A percentile compares a stretch with the other conserved stretches of the same genome.
Conservation (phyloP, 2,797 vertebrate genomes). For the Scyliorhinus canicula region DNA sequence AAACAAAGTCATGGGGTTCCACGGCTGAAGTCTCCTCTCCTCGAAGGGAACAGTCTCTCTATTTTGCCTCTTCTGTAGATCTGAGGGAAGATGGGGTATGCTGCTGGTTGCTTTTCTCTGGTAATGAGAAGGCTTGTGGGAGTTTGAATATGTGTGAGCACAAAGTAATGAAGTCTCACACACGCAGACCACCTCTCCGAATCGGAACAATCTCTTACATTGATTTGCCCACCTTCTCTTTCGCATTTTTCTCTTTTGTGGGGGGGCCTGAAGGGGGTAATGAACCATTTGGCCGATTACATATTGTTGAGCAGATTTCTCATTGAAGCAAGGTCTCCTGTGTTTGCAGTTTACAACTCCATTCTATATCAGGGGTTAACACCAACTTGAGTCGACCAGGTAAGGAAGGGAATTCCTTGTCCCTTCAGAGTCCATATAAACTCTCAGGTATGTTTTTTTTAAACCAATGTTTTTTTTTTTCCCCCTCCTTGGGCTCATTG, state of each 20-base stretch:
- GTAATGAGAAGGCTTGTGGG: neutral
- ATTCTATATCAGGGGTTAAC: neutral
- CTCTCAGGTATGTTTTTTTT: constrained; percentile 13
- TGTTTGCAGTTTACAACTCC: neutral
- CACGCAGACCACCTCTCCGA: neutral
- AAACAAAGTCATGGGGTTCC: neutral
- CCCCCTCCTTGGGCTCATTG: too few species aligned
- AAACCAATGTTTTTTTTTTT: neutral
- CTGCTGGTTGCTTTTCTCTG: neutral
- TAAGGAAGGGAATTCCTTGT: neutral
- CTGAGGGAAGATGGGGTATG: neutral
- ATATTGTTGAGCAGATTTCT: neutral
- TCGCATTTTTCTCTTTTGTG: too few species aligned
- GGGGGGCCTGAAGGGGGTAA: neutral
- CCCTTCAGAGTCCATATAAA: neutral
- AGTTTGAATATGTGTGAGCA: neutral
- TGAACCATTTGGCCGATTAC: neutral
- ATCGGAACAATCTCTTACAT: neutral
- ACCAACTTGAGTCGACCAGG: neutral
- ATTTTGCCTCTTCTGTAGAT: neutral
- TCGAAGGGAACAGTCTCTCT: neutral
- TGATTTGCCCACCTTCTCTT: neutral
- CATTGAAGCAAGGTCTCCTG: neutral
- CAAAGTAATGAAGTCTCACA: neutral
- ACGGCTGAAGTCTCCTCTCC: neutral